Base-by-base conservation (phyloP, 2,113 vertebrate genomes). In the Fulmarus glacialis region DNA sequence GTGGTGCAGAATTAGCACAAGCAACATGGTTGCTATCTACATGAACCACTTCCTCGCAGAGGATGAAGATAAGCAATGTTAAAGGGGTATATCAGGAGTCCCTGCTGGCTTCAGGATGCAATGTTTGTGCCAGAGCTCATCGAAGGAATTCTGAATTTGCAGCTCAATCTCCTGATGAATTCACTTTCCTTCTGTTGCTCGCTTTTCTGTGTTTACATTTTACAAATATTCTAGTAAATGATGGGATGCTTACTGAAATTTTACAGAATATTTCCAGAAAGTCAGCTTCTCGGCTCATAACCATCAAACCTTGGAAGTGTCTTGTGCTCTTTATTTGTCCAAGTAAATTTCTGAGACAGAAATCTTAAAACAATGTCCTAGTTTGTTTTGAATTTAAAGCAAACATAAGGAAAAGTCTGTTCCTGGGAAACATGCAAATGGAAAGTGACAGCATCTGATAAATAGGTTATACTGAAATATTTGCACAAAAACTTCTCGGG, bases 21-120 rank as follows among this genome's bases (percentile, higher is more conserved):
- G 19, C 9, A 42, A 10, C 3, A 1, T 1, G 29, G 8, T 12
- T 86, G 34, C 27, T 77, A 6, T 38, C n/a, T 52, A 2, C 1
- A 1, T 4, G 38, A 78, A 27, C 27, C 23, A 7, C 19, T 62
- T 47, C 36, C 40, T 66, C 1, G 4, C 73, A 9, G 0, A 7
- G 52, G 47, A 9, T 38, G 48, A 62, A 66, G 30, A 60, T 36
- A 48, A 70, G 68, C 40, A 23, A 12, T 29, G n/a, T 62, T 40
- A 9, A 55, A 67, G 56, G 29, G 40, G 8, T 15, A 0, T 19
- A 10, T 72, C 19, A 12, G 56, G n/a, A 42, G 52, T 40, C 42
- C 40, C 43, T 86, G 70, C 22, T 72, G 67, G 74, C 71, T 77
- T 56, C 74, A 55, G 64, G n/a, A 26, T 73, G 42, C 26, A 47